Evolutionary conservation across 2,888 invertebrate species (phyloP).

Genomic region (Epirrhoe tristata): DNA sequence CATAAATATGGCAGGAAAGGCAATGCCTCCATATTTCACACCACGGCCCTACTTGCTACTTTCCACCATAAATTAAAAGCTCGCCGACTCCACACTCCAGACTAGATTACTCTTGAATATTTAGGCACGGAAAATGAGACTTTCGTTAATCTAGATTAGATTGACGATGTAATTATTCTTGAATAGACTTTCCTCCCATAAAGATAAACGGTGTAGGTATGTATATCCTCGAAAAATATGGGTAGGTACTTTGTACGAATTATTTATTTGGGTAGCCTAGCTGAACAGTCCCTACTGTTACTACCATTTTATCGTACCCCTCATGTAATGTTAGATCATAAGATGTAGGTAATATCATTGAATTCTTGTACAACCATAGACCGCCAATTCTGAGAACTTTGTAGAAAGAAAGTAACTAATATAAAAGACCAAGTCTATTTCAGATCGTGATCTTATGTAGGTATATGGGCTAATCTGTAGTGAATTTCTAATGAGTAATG

Average conservation of each 20-base stretch:
- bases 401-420: not conserved
- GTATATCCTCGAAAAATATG: too few species aligned
- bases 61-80: conserved; percentile 28
- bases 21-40: conserved; percentile 32
- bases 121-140: not conserved
- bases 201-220: too few species aligned
- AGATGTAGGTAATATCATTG: too few species aligned
- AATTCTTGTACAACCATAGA: too few species aligned
- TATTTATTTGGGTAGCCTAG: not conserved
- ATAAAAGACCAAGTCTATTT: not conserved
- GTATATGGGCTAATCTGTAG: conserved; percentile 6
- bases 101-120: not conserved
- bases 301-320: not conserved
- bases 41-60: conserved; percentile 12
- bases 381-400: too few species aligned
- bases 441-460: not conserved
- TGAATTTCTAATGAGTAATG: conserved; percentile 26
- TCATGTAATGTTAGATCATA: not conserved
- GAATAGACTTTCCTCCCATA: too few species aligned
- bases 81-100: not conserved
- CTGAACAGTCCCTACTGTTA: not conserved
- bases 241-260: not conserved
- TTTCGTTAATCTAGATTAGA: too few species aligned
- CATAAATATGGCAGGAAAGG: conserved; percentile 25
- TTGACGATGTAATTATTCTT: too few species aligned